A percentile compares a stretch with the other conserved stretches of the same genome.
Conservation (phyloP, 1,140 invertebrate species). For the Lerema accius region DNA sequence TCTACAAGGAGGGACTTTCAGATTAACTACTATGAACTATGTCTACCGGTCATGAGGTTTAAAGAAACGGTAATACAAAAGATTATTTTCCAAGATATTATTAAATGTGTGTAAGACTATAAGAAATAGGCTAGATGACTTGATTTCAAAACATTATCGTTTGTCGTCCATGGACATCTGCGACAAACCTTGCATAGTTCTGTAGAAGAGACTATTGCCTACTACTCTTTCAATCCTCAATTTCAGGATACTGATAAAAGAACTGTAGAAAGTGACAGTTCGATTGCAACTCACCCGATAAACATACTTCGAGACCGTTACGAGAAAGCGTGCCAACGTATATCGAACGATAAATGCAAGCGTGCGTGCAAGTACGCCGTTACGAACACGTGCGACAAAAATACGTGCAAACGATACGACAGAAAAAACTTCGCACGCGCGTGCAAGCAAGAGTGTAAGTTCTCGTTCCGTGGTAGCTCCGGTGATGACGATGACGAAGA, state of each 20-base stretch:
- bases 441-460: slow-evolving; percentile 44
- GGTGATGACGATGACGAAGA: slow-evolving; percentile 17
- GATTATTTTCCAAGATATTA: too few relatives aligned
- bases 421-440: slow-evolving; percentile 36
- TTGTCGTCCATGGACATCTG: too few relatives aligned
- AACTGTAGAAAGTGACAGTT: neutral
- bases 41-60: slow-evolving; percentile 7
- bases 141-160: too few relatives aligned
- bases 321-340: slow-evolving; percentile 43
- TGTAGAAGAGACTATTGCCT: too few relatives aligned
- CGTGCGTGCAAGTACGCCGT: slow-evolving; percentile 40
- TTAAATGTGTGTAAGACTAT: too few relatives aligned
- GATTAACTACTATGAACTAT: slow-evolving; percentile 10
- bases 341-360: slow-evolving; percentile 44
- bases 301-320: slow-evolving; percentile 44
- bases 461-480: slow-evolving; percentile 30
- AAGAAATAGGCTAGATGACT: too few relatives aligned
- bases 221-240: neutral
- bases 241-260: neutral
- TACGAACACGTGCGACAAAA: slow-evolving; percentile 32
- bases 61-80: neutral
- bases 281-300: slow-evolving; percentile 7
- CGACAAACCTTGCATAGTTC: too few relatives aligned
- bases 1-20: neutral
- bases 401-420: slow-evolving; percentile 34